Evolutionary conservation across 2,888 invertebrate genomes (phyloP).

Genomic region (Balanococcus diminutus): DNA sequence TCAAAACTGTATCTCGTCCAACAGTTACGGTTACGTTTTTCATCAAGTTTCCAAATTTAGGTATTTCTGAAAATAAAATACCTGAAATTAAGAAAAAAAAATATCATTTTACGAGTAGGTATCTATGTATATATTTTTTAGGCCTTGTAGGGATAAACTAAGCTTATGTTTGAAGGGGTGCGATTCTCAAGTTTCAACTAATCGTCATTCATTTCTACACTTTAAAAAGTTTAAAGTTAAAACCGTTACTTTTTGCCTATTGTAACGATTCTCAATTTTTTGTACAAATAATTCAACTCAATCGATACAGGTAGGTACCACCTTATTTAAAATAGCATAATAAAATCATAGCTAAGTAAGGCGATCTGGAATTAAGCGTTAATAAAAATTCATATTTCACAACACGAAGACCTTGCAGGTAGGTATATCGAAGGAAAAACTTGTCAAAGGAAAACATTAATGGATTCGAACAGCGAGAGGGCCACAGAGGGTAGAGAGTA

Average conservation of each 20-base stretch:
- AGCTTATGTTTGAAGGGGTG: too few relatives aligned
- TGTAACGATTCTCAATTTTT: too few relatives aligned
- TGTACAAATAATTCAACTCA: too few relatives aligned
- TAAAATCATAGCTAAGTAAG: too few relatives aligned
- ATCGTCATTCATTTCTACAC: too few relatives aligned
- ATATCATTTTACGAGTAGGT: neutral
- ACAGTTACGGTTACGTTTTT: slow-evolving; percentile 82
- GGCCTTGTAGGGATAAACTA: too few relatives aligned
- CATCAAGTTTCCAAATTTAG: slow-evolving; percentile 77
- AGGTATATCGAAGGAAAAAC: slow-evolving; percentile 2
- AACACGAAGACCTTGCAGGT: neutral
- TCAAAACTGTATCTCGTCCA: slow-evolving; percentile 81
- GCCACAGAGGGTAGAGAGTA: neutral
- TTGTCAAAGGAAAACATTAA: slow-evolving; percentile 33
- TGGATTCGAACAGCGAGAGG: neutral
- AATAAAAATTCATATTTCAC: neutral
- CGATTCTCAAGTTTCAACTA: too few relatives aligned
- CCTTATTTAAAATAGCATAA: too few relatives aligned
- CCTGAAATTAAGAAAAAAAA: slow-evolving; percentile 45
- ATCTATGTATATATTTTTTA: too few relatives aligned
- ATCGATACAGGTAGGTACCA: too few relatives aligned
- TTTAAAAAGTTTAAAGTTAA: too few relatives aligned
- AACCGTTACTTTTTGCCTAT: too few relatives aligned
- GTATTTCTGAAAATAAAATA: slow-evolving; percentile 58
- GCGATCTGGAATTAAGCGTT: neutral